Conservation (phyloP, 2,888 invertebrate species). For the Elysia crispata region DNA sequence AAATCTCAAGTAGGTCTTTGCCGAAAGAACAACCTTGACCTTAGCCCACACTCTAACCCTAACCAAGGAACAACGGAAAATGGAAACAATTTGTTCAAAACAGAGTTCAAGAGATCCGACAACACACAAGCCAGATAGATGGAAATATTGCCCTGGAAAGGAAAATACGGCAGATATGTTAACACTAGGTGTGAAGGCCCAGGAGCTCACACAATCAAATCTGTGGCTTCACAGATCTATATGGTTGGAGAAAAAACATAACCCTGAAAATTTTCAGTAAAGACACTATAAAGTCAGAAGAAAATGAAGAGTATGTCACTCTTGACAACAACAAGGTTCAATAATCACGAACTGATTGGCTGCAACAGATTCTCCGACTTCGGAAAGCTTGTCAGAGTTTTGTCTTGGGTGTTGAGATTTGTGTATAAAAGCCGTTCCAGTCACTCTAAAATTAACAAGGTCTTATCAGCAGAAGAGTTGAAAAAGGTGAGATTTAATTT, state of each 20-base stretch:
- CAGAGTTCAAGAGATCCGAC: not conserved
- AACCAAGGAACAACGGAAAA: no score
- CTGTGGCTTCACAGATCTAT: not conserved
- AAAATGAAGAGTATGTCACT: not conserved
- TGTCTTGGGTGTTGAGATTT: not conserved
- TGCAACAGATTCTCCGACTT: not conserved
- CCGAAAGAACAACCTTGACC: no score
- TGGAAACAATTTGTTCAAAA: constrained; percentile 1
- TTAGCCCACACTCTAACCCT: no score
- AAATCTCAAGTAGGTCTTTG: no score
- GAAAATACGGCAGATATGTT: constrained; percentile 1
- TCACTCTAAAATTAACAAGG: not conserved
- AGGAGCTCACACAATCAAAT: not conserved
- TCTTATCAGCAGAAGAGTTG: not conserved
- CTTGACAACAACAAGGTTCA: not conserved
- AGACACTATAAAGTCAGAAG: not conserved
- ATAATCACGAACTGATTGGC: not conserved
- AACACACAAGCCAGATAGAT: not conserved
- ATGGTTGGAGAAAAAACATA: not conserved
- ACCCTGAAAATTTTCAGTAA: not conserved
- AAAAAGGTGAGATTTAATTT: not conserved
- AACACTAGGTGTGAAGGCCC: not conserved
- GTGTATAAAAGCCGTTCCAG: not conserved
- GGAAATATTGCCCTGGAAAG: not conserved
- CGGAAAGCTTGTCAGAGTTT: not conserved